Base-by-base conservation (phyloP, 1,140 invertebrate genomes). In the Gonioctena quinquepunctata region DNA sequence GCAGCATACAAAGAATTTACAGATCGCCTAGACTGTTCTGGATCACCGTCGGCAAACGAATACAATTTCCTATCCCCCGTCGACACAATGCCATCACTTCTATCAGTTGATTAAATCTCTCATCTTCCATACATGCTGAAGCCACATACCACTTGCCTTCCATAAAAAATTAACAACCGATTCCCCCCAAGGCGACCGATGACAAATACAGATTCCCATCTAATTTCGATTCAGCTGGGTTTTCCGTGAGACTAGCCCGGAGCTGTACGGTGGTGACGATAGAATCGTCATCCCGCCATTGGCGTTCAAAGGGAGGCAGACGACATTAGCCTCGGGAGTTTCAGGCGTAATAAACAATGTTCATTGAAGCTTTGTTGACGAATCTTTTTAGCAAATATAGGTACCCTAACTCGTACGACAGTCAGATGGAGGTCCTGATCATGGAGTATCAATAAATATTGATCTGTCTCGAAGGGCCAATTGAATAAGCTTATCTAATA, bases 151-250 rank as follows among this genome's bases (percentile, higher is more conserved):
- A 42, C 33, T 42, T 42, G 33, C 33, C 54, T 23, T 21, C 22
- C 54, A 57, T 57, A 57, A 57, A 57, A 57, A 57, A 57, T 57
- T 57, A 57, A 57, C 54, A 25, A 25, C 54, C 21, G 33, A 42
- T 42, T 42, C 33, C 33, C 33, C 33, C 33, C 11, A 25, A 57
- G 54, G 54, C 54, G 6, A 23, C 54, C 54, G 54, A 57, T 57
- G 54, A 57, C 54, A 57, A 57, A 57, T 25, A 57, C 54, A 57
- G 54, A 57, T 57, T 25, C 54, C 22, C 54, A 57, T 57, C 54
- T 57, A 57, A 57, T 57, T 57, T 57, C 54, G 54, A 57, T 57
- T 57, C 54, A n/a, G 54, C 22, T n/a, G 54, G 22, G 54, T 57
- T 21, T 21, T 23, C 54, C 54, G 22, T 57, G 54, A 25, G 54